Conservation (phyloP, 2,888 invertebrate species). For the Platynereis dumerilii region DNA sequence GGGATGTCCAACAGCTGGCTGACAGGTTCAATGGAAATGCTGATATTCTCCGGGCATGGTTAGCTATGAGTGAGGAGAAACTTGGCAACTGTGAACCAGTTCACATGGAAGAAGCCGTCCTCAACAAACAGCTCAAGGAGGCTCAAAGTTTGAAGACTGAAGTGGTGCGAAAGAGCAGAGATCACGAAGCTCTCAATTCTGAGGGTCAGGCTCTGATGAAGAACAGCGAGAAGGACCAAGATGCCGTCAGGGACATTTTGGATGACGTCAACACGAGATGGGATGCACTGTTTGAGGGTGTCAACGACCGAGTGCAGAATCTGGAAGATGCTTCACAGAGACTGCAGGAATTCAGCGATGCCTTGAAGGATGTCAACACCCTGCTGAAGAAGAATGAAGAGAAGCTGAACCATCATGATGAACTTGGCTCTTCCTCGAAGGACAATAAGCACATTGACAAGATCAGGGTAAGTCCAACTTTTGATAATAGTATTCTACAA, state of each 20-base stretch:
- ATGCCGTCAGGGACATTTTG: constrained; percentile 83
- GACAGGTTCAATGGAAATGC: constrained; percentile 83
- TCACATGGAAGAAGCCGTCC: constrained; percentile 74
- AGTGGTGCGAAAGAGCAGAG: constrained; percentile 90
- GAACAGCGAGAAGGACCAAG: constrained; percentile 89
- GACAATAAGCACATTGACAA: constrained; percentile 86
- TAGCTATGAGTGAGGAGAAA: constrained; percentile 84
- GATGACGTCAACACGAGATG: constrained; percentile 84
- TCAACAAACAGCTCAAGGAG: constrained; percentile 87
- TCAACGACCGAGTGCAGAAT: constrained; percentile 78
- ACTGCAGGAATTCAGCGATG: constrained; percentile 84
- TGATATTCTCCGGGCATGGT: constrained; percentile 73
- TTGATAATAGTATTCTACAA: not conserved
- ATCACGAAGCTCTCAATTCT: constrained; percentile 75
- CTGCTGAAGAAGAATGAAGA: constrained; percentile 88
- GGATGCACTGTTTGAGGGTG: constrained; percentile 71
- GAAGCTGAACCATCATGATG: constrained; percentile 77
- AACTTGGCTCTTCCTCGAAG: constrained; percentile 73
- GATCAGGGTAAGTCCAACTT: constrained; percentile 75
- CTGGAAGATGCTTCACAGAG: constrained; percentile 76
- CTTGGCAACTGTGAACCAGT: constrained; percentile 79
- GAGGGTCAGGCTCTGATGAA: constrained; percentile 84
- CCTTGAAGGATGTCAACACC: constrained; percentile 82
- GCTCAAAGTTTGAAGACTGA: constrained; percentile 86
- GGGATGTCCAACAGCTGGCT: constrained; percentile 71